Evolutionary conservation across 2,113 vertebrate genomes (phyloP).

Genomic region (Gadus chalcogrammus): DNA sequence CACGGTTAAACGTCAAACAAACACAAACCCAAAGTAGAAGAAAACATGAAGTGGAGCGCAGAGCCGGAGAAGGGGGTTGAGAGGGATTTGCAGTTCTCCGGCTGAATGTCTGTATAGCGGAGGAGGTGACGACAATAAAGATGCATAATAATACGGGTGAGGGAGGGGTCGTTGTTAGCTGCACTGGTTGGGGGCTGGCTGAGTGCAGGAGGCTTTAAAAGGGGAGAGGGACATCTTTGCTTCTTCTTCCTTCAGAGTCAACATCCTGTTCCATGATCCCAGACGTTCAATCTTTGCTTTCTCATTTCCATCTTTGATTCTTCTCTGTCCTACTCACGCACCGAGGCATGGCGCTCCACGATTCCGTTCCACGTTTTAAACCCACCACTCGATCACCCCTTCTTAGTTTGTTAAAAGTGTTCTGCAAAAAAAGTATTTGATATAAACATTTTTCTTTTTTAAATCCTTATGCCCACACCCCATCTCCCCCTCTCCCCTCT

Average conservation of each 20-base stretch:
- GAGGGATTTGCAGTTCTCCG: too few species aligned
- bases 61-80: too few species aligned
- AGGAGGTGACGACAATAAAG: constrained; percentile 10
- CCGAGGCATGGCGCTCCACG: too few species aligned
- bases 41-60: not conserved
- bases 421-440: constrained; percentile 14
- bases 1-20: constrained; percentile 11
- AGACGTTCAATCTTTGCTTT: constrained; percentile 27
- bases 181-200: constrained; percentile 31
- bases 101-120: not conserved
- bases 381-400: constrained; percentile 12
- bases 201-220: constrained; percentile 61
- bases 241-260: constrained; percentile 23
- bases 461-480: constrained; percentile 19
- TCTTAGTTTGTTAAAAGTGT: too few species aligned
- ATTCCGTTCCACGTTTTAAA: constrained; percentile 1
- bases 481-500: not conserved
- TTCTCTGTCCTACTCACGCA: constrained; percentile 28
- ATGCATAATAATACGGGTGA: constrained; percentile 2
- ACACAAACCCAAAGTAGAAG: not conserved
- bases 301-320: constrained; percentile 35
- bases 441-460: constrained; percentile 14
- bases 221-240: constrained; percentile 42
- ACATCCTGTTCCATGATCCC: constrained; percentile 3
- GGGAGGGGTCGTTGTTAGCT: constrained; percentile 24